Percentiles rank a stretch among this genome's conserved stretches.
These are phyloP conservation scores for Vollenhovia emeryi DNA, from an alignment of 1,140 invertebrate species.

Conservation along the genomic window DNA sequence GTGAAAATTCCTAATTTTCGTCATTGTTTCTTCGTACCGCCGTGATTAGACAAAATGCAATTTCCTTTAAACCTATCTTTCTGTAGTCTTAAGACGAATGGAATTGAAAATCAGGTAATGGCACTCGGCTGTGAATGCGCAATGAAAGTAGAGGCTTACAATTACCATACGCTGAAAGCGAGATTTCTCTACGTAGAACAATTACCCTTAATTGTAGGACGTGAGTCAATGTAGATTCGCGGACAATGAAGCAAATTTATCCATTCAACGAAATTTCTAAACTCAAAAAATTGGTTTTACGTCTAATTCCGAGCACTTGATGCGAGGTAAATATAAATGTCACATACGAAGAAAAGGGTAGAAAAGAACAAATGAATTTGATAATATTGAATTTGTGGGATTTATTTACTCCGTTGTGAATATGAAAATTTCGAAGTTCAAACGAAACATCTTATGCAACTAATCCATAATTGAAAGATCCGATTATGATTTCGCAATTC, in stretches of 20 bases:
- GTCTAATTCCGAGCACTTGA: not conserved
- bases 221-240: not conserved
- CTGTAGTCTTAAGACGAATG: not conserved
- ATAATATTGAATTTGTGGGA: not conserved
- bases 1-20: not conserved
- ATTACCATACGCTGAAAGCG: slow-evolving; percentile 24
- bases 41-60: not conserved
- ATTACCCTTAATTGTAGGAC: slow-evolving; percentile 36
- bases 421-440: not conserved
- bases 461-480: not conserved
- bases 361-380: not conserved
- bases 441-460: not conserved
- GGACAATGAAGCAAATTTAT: not conserved
- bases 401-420: not conserved
- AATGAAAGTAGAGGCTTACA: slow-evolving; percentile 14
- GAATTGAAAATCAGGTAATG: slow-evolving; percentile 15
- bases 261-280: not conserved
- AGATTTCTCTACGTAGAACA: slow-evolving; percentile 6
- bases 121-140: not conserved
- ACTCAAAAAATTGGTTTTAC: not conserved
- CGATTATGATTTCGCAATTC: slow-evolving; percentile 8
- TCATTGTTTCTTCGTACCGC: not conserved
- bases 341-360: not conserved
- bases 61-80: not conserved
- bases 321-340: not conserved